Evolutionary conservation across 2,888 invertebrate genomes (phyloP).

Genomic region (Oithona nana): DNA sequence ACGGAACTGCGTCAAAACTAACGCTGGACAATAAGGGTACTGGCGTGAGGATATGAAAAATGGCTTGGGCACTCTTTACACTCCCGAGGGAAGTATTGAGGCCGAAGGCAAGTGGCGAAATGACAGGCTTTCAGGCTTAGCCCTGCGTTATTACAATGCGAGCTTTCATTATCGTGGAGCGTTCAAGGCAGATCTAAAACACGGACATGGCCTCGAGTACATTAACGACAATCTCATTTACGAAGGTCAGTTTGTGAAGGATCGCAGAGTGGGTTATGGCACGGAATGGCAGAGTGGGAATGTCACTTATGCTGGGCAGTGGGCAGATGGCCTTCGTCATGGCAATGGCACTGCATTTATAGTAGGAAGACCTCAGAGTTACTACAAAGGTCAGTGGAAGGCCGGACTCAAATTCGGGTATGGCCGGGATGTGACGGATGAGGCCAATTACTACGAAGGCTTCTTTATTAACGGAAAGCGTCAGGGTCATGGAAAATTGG

Average conservation of each 20-base stretch:
- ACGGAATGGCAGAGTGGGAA: background rate
- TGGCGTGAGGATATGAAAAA: background rate
- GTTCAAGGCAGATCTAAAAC: background rate
- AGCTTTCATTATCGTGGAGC: background rate
- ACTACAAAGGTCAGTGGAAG: background rate
- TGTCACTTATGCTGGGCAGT: background rate
- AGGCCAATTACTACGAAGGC: background rate
- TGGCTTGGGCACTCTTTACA: background rate
- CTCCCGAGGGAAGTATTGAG: background rate
- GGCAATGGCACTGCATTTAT: background rate
- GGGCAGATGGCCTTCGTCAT: background rate
- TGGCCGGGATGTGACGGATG: background rate
- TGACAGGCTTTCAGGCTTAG: background rate
- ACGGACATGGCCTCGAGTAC: background rate
- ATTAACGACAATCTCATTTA: background rate
- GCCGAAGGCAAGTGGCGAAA: background rate
- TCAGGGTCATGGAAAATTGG: background rate
- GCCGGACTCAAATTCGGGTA: background rate
- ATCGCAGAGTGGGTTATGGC: background rate
- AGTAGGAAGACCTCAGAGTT: background rate
- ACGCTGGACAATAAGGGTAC: too few relatives aligned
- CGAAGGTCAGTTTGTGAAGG: background rate
- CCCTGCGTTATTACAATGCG: background rate
- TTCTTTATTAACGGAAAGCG: background rate
- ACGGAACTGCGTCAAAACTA: too few relatives aligned